Evolutionary conservation across 2,888 invertebrate genomes (phyloP), one percentile per base, ranked within the genome.

Genomic region (Torymus texanus): DNA sequence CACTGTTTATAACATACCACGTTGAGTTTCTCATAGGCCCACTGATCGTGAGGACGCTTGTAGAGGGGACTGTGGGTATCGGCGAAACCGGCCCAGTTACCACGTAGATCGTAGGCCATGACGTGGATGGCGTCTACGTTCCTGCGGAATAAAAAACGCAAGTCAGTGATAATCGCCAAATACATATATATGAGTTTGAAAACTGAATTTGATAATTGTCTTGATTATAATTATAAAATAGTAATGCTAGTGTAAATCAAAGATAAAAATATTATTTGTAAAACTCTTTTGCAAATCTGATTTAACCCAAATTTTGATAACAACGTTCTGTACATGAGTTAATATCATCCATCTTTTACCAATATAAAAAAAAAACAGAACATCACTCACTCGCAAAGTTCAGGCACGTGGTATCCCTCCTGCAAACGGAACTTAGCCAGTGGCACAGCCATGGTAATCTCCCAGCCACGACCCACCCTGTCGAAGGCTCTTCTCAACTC

Each of bases 1-100:
- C n/a, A n/a, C n/a, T n/a, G n/a, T n/a, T n/a, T n/a, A n/a, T n/a
- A n/a, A 93, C 95, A 91, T 91, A 96, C 97, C 89, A 97, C 97
- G 89, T 97, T 97, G 41, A 97, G 93, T 89, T 95, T 95, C 87
- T 96, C 97, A 87, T 97, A 97, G 21, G 96, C 96, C 92, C 94
- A 97, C 88, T 97, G 96, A 89, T 97, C 97, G 86, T 96, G 95
- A 0, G 96, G 95, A 65, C 97, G 92, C 87, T 94, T 95, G 89
- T 96, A 96, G 0, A 97, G 91, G 0, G 97, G 96, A 85, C 97
- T 97, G 88, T 97, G 97, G 0, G 95, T 94, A 87, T 97, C 97
- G 0, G 97, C 97, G 87, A 97, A 97, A 16, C 97, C 97, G 0
- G 95, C 97, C 97, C 97, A 97, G 88, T 96, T 96, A 13, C 96